phyloP scores from a whole-genome alignment of 2,888 invertebrate genomes.

The Nephrotoma guestfalica region DNA sequence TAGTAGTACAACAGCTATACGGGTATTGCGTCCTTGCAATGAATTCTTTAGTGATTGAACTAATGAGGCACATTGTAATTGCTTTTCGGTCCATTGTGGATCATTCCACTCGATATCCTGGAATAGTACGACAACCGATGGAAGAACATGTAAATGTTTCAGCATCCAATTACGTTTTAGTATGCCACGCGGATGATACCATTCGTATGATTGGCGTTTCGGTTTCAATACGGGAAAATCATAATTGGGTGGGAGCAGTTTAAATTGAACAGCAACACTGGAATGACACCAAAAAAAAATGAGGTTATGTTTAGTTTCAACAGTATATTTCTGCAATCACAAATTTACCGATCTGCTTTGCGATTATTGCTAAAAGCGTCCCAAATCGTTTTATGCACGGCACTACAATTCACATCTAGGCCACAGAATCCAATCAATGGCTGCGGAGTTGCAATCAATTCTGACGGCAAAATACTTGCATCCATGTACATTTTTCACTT shows the following conservation, averaged over 20 bases:
- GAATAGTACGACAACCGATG: conserved; percentile 87
- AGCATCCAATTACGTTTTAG: conserved; percentile 90
- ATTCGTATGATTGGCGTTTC: conserved; percentile 81
- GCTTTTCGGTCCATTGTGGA: conserved; percentile 84
- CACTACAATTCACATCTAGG: conserved; percentile 69
- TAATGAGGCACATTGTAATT: conserved; percentile 81
- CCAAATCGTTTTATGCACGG: conserved; percentile 84
- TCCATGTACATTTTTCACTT: conserved; percentile 4
- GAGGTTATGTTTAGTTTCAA: conserved; percentile 1
- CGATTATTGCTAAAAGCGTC: conserved; percentile 78
- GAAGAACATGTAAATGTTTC: conserved; percentile 80
- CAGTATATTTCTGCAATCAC: neutral
- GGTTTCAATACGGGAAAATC: conserved; percentile 80
- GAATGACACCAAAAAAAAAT: conserved; percentile 5
- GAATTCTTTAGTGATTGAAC: conserved; percentile 60
- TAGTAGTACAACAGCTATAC: conserved; percentile 77
- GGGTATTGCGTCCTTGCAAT: conserved; percentile 37
- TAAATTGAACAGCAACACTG: conserved; percentile 69
- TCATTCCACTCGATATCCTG: conserved; percentile 98
- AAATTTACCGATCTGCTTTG: conserved; percentile 43
- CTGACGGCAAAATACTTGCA: conserved; percentile 46
- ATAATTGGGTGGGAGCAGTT: conserved; percentile 63
- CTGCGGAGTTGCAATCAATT: conserved; percentile 69
- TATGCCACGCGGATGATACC: conserved; percentile 90
- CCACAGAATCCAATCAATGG: conserved; percentile 82